Conservation (phyloP, 2,888 invertebrate species). For the Leucoptera coffeella region DNA sequence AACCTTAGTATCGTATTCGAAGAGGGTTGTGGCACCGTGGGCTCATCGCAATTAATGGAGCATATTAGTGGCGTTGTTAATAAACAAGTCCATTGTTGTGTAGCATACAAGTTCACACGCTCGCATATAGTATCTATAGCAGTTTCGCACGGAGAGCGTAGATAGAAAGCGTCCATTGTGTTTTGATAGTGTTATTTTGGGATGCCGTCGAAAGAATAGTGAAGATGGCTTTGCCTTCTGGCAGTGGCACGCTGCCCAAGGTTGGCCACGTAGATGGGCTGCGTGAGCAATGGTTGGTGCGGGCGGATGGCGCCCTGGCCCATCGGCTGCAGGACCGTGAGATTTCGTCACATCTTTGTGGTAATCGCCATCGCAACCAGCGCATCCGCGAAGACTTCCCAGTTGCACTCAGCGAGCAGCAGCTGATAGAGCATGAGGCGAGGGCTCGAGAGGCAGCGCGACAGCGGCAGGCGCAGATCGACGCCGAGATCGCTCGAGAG, state of each 20-base stretch:
- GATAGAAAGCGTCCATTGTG: constrained; percentile 6
- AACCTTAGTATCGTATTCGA: too few species aligned
- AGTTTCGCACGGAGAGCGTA: constrained; percentile 10
- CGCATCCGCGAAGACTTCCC: constrained; percentile 46
- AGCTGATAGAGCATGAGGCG: constrained; percentile 32
- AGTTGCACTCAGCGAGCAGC: constrained; percentile 34
- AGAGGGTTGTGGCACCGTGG: constrained; percentile 7
- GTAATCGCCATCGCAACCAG: constrained; percentile 39
- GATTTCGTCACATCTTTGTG: constrained; percentile 40
- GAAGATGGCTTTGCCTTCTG: constrained; percentile 30
- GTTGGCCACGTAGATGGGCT: constrained; percentile 40
- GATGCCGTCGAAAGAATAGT: constrained; percentile 3
- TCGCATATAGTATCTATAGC: too few species aligned
- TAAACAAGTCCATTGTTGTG: constrained; percentile 26
- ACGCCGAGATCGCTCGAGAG: constrained; percentile 39
- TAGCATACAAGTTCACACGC: constrained; percentile 18
- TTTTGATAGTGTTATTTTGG: constrained; percentile 3
- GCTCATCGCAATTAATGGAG: constrained; percentile 22
- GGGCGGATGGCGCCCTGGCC: constrained; percentile 39
- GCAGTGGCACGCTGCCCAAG: constrained; percentile 42
- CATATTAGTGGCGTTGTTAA: constrained; percentile 36
- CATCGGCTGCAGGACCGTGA: constrained; percentile 42
- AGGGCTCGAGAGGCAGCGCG: constrained; percentile 24
- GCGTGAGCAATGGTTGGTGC: constrained; percentile 43
- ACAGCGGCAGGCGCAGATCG: constrained; percentile 36